Conservation (phyloP, 2,797 vertebrate genomes). For the Pygocentrus nattereri region DNA sequence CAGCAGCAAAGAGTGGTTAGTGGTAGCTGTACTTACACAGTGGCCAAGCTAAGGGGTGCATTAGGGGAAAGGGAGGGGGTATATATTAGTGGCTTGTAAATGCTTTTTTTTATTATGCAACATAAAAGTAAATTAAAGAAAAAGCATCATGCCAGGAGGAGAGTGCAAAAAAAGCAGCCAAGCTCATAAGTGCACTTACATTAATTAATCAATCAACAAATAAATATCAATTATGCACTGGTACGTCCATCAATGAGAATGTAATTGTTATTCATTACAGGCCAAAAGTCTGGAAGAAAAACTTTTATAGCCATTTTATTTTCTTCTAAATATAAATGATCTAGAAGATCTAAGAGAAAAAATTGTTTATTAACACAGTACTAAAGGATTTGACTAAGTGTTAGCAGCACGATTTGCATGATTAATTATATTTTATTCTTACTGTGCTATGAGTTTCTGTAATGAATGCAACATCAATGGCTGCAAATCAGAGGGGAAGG, state of each 20-base stretch:
- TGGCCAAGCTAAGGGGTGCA: slow-evolving; percentile 95
- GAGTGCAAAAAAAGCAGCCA: background rate
- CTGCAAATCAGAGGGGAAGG: too few species aligned
- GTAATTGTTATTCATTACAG: background rate
- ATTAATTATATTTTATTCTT: too few species aligned
- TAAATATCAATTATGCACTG: background rate
- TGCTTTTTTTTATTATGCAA: slow-evolving; percentile 56
- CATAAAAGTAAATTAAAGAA: background rate
- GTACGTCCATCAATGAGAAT: too few species aligned
- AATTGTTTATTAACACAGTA: too few species aligned
- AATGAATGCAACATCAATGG: too few species aligned
- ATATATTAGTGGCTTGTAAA: slow-evolving; percentile 77
- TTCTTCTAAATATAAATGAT: too few species aligned
- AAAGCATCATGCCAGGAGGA: background rate
- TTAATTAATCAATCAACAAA: background rate
- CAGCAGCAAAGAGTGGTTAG: slow-evolving; percentile 54
- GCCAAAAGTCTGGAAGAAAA: background rate
- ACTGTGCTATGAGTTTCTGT: too few species aligned
- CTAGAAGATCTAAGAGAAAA: too few species aligned
- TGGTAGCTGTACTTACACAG: slow-evolving; percentile 90
- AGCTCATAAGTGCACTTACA: background rate
- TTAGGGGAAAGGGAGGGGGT: slow-evolving; percentile 66
- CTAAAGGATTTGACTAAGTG: too few species aligned
- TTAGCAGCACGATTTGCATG: too few species aligned
- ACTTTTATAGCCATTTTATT: background rate